Evolutionary conservation across 2,113 vertebrate genomes (phyloP), one percentile per base, ranked within the genome.

Genomic region (Nibea albiflora): DNA sequence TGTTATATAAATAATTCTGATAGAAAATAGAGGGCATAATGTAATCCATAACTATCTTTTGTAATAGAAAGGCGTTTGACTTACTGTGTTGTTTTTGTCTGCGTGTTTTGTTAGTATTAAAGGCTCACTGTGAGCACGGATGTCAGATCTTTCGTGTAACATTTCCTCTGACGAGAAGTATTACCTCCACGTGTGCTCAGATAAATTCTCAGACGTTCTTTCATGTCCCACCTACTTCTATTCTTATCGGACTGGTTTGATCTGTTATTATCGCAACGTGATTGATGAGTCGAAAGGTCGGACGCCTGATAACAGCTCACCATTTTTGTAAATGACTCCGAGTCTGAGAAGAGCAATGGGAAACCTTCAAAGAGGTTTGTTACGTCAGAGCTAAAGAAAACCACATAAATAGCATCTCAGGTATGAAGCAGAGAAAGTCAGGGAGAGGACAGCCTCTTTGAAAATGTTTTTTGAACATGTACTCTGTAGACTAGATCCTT

Each of bases 321-420:
- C 24, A 15, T 28, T 52, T 72, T 65, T 49, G 39, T 50, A 66
- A 73, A 84, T 76, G 54, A 69, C 53, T 86, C 52, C 58, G 7
- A n/a, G 22, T 61, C 24, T 52, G 7, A 68, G 2, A 77, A n/a
- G 14, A 14, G 47, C 46, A 46, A 4, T 0, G 39, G 39, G 46
- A 78, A 79, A 31, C 56, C 24, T 86, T 89, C 65, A 86, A 53
- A 82, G 62, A 62, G 22, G 12, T 44, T 57, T 14, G 4, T 63
- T 58, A 24, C 2, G 6, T 74, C 58, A 61, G 22, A 73, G 39
- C 35, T 61, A 1, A 73, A 72, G 28, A 42, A 76, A 57, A 73
- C 15, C 1, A 71, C 50, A 76, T 72, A 57, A 54, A 61, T 54
- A 75, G 5, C 64, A 16, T 0, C 19, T 75, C 11, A 54, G 26